Conservation (phyloP, 2,888 invertebrate genomes). For the Lasioglossum leucozonium region DNA sequence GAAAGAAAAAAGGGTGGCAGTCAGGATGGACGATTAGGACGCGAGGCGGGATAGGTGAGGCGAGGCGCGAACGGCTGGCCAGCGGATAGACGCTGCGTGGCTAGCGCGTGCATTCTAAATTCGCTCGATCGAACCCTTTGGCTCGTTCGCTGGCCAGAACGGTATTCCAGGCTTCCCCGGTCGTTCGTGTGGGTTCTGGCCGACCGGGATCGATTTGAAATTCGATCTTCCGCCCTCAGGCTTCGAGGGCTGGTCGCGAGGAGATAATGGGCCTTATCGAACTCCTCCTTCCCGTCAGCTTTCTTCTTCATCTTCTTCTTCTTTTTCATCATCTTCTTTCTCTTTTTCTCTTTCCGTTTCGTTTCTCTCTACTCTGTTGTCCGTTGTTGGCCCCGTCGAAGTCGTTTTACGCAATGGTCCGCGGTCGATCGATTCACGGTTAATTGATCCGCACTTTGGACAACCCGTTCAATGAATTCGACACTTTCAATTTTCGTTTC, state of each 20-base stretch:
- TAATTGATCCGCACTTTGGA: slow-evolving; percentile 17
- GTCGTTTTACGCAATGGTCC: slow-evolving; percentile 7
- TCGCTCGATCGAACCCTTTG: slow-evolving; percentile 34
- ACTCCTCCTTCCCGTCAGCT: slow-evolving; percentile 1
- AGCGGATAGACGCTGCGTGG: not conserved
- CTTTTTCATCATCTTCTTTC: not conserved
- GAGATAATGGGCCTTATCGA: slow-evolving; percentile 61
- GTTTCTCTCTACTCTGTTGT: not conserved
- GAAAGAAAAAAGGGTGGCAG: not conserved
- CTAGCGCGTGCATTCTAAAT: slow-evolving; percentile 15
- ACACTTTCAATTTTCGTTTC: slow-evolving; percentile 4
- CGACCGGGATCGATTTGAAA: slow-evolving; percentile 64
- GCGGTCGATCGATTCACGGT: slow-evolving; percentile 3
- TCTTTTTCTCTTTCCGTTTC: not conserved
- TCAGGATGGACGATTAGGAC: not conserved
- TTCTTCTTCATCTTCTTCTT: not conserved
- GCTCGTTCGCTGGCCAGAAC: slow-evolving; percentile 10
- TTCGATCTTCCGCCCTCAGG: slow-evolving; percentile 58
- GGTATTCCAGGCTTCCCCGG: slow-evolving; percentile 50
- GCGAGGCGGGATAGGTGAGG: not conserved
- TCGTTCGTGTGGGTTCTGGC: slow-evolving; percentile 44
- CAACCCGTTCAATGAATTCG: slow-evolving; percentile 31
- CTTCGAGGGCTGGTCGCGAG: slow-evolving; percentile 48
- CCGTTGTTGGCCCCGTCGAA: not conserved
- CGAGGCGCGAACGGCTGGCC: not conserved